Percentiles rank a stretch among this genome's conserved stretches.
These are phyloP conservation scores for Heliconius aoede DNA, from an alignment of 2,888 invertebrate species.

Conservation along the genomic window DNA sequence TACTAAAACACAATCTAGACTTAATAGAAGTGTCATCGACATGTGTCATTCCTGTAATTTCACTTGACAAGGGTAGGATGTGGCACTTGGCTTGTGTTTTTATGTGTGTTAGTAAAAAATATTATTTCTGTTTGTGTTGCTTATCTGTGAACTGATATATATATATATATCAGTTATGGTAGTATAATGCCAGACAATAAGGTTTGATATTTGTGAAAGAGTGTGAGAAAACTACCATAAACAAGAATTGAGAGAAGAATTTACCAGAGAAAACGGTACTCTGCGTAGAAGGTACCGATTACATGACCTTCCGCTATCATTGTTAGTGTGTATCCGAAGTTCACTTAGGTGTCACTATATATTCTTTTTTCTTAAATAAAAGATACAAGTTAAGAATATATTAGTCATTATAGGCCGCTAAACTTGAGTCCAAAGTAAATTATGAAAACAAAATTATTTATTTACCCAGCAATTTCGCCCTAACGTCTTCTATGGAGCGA, in stretches of 20 bases:
- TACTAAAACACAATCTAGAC: conserved; percentile 28
- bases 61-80: conserved; percentile 39
- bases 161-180: too few species aligned
- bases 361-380: background rate
- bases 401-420: background rate
- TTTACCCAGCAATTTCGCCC: conserved; percentile 22
- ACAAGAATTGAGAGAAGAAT: too few species aligned
- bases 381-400: too few species aligned
- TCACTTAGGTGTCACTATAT: background rate
- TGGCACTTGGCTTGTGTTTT: background rate
- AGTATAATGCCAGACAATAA: too few species aligned
- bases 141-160: background rate
- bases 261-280: too few species aligned
- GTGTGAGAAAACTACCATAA: too few species aligned
- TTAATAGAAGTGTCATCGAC: conserved; percentile 38
- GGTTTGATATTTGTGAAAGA: too few species aligned
- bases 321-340: too few species aligned
- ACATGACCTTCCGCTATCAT: background rate
- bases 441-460: conserved; percentile 17
- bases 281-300: too few species aligned
- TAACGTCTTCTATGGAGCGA: conserved; percentile 2
- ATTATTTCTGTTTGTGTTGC: background rate
- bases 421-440: conserved; percentile 9
- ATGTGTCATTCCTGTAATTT: conserved; percentile 34
- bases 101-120: background rate